Evolutionary conservation across 2,888 invertebrate genomes (phyloP), one percentile per base, ranked within the genome.

Genomic region (Eilema griseolum): DNA sequence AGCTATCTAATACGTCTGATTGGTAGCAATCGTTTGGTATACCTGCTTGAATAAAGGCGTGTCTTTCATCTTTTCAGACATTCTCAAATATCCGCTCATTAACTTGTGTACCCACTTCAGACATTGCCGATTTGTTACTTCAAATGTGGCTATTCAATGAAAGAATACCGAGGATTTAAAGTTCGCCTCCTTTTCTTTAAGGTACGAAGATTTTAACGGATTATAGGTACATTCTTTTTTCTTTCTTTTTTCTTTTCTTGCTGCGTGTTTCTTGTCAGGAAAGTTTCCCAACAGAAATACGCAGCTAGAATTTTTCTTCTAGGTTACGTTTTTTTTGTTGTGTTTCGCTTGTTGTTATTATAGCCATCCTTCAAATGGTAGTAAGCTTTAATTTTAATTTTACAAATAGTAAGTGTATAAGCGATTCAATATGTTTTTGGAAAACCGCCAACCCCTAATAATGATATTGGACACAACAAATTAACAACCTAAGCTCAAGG

Each of bases 11-110:
- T 78, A 83, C 61, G 72, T 77, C 77, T 77, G 83, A 83, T 84
- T 82, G 79, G 79, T 70, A 85, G 88, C 87, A 86, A 81, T 84
- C 84, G 84, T 85, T 88, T 82, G 83, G 83, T 79, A 85, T 61
- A 31, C 86, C 88, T 89, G 86, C 81, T 90, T 91, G 92, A 93
- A 88, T 90, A 92, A 93, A 87, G 90, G 85, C 84, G 83, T 88
- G 89, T 93, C 90, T 93, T 94, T 91, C 93, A 94, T 94, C 93
- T 92, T 92, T 92, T 89, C 88, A 92, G 91, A 89, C 91, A 83
- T 88, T 92, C 88, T 92, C 90, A 92, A 93, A 93, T 92, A 93
- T 89, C 90, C 86, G 86, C 92, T 95, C 94, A 94, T 95, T 95
- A 95, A 91, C 92, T 92, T 90, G 90, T 92, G 91, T 93, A 92